phyloP scores from a whole-genome alignment of 2,113 vertebrate species.

The Actenoides hombroni region DNA sequence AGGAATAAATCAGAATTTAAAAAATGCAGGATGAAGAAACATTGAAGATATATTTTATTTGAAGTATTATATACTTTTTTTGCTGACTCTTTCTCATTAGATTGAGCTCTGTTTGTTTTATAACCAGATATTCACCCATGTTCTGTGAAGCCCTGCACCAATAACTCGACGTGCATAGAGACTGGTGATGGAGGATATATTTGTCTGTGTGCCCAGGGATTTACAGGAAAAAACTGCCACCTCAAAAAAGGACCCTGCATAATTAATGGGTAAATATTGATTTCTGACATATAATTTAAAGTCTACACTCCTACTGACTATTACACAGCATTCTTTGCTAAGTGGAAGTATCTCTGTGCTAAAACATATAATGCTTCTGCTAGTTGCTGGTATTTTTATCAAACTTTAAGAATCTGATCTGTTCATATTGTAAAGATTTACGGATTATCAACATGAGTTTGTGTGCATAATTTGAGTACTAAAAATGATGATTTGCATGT shows the following conservation, averaged over 20 bases:
- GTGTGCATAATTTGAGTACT: neutral
- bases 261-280: slow-evolving; percentile 80
- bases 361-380: neutral
- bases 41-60: neutral
- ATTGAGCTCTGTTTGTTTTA: neutral
- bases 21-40: neutral
- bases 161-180: slow-evolving; percentile 88
- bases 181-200: slow-evolving; percentile 81
- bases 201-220: slow-evolving; percentile 84
- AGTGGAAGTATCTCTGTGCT: neutral
- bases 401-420: neutral
- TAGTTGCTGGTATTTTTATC: neutral
- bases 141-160: slow-evolving; percentile 81
- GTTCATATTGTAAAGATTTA: neutral
- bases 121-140: slow-evolving; percentile 83
- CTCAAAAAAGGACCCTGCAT: slow-evolving; percentile 80
- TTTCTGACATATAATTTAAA: neutral
- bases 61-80: neutral
- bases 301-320: neutral
- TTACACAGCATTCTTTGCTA: neutral
- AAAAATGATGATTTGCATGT: neutral
- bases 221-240: slow-evolving; percentile 82
- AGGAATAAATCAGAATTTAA: neutral
- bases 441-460: neutral
- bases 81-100: neutral